Conservation (phyloP, 2,797 vertebrate species). For the Xyrichtys novacula region DNA sequence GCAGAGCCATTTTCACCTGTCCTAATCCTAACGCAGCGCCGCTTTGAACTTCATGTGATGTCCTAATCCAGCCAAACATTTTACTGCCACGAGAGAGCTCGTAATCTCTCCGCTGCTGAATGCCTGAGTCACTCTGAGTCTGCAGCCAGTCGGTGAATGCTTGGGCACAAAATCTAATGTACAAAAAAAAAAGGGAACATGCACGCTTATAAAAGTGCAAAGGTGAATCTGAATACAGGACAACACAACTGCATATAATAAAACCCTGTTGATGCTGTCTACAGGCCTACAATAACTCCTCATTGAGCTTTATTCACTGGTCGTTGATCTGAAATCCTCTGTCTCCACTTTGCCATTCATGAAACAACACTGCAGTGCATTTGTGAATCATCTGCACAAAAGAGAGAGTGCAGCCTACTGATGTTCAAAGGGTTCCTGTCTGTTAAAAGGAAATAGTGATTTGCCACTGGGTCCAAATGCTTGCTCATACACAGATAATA, state of each 20-base stretch:
- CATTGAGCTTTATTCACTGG: constrained; percentile 7
- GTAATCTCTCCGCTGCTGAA: constrained; percentile 54
- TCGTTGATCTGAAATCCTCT: constrained; percentile 38
- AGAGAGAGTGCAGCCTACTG: neutral
- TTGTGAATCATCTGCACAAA: constrained; percentile 12
- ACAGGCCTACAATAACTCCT: constrained; percentile 8
- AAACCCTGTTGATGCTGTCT: neutral
- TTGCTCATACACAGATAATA: too few species aligned
- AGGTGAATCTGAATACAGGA: neutral
- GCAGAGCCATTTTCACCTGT: constrained; percentile 52
- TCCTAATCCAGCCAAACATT: constrained; percentile 73
- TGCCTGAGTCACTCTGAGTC: constrained; percentile 42
- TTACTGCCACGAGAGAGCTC: constrained; percentile 40
- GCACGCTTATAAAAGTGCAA: neutral
- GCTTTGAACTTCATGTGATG: constrained; percentile 71
- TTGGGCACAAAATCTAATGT: neutral
- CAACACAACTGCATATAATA: neutral
- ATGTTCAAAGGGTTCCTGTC: too few species aligned
- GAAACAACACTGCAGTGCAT: constrained; percentile 20
- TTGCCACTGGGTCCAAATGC: too few species aligned
- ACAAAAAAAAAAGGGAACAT: neutral
- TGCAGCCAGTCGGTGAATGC: constrained; percentile 14
- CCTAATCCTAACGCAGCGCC: constrained; percentile 30
- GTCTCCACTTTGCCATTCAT: constrained; percentile 45
- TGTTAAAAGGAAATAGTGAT: too few species aligned